Evolutionary conservation across 2,888 invertebrate species (phyloP).

Genomic region (Graphium colonna): DNA sequence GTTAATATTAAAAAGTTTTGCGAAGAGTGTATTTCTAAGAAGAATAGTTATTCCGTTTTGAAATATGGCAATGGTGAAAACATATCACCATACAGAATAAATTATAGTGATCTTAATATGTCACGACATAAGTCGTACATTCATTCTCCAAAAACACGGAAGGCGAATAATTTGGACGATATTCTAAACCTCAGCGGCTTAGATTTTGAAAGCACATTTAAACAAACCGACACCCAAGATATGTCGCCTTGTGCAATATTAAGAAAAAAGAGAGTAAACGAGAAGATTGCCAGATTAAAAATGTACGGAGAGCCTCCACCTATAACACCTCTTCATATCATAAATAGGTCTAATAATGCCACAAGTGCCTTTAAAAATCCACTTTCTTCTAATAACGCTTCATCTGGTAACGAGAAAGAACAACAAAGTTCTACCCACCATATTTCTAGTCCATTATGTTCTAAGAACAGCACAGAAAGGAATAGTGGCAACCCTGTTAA

Average conservation of each 20-base stretch:
- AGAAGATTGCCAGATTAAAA: constrained; percentile 72
- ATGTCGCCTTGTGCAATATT: constrained; percentile 46
- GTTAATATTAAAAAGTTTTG: constrained; percentile 45
- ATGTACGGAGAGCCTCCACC: constrained; percentile 78
- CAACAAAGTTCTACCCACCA: constrained; percentile 9
- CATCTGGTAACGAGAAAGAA: constrained; percentile 29
- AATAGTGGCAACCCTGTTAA: constrained; percentile 49
- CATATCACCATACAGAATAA: constrained; percentile 57
- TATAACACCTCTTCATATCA: constrained; percentile 68
- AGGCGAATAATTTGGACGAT: constrained; percentile 33
- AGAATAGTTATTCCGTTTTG: constrained; percentile 44
- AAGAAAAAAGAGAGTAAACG: constrained; percentile 52
- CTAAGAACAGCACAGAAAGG: constrained; percentile 46
- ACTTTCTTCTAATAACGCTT: constrained; percentile 35
- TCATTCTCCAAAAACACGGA: constrained; percentile 47
- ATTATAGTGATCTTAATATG: constrained; percentile 47
- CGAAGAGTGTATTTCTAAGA: constrained; percentile 51
- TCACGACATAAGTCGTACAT: constrained; percentile 52
- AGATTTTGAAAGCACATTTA: constrained; percentile 70
- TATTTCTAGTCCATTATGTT: constrained; percentile 45
- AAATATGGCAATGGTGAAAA: constrained; percentile 44
- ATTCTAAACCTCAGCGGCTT: constrained; percentile 60
- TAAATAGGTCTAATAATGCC: constrained; percentile 56
- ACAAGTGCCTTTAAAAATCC: constrained; percentile 63
- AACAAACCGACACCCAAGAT: constrained; percentile 48